Base-by-base conservation (phyloP, 92 coral and sea anemone genomes). In the Parazoanthus darwini region DNA sequence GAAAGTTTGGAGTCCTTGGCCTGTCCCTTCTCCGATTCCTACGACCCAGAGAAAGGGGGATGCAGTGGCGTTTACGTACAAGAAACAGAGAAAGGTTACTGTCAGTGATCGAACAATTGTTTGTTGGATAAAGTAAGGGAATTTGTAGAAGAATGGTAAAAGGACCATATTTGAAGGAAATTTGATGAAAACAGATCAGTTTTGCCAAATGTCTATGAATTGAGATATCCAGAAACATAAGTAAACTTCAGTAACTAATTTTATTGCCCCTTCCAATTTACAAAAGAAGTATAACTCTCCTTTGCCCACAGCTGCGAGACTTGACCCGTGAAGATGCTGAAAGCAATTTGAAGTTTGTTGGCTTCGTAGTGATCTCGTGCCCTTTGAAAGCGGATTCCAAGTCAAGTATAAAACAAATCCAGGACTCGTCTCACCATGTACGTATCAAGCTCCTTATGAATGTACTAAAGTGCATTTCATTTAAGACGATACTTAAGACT, bases 401-500 rank as follows among this genome's bases (percentile, higher is more conserved):
- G 92, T 93, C 94, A 51, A 96, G 96, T 23, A 93, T 97, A 78
- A 97, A 95, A 82, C 98, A 97, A 88, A 95, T 97, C 88, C 97
- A 90, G 72, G 96, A 95, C 35, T 94, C 99, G 4, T 97, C 99
- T 4, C 99, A 97, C 84, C 96, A 97, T 85, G 99, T 96, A 90
- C 90, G 98, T 43, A 75, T 37, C 11, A 25, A 33, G 39, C 11
- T 37, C 72, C 33, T 73, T 3, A 1, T n/a, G 18, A 9, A 11
- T 58, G 6, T 22, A 26, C 20, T 85, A 5, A 9, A 7, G 51
- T 48, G 51, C 1, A 48, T 48, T 81, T 81, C 0, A 23, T 58
- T 43, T 29, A 54, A 9, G 1, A 78, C 18, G 9, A 13, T 38
- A 6, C 36, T 9, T 25, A 43, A 78, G 26, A 74, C 79, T 35